Evolutionary conservation across 1,140 invertebrate genomes (phyloP).

Genomic region (Zeugodacus cucurbitae): DNA sequence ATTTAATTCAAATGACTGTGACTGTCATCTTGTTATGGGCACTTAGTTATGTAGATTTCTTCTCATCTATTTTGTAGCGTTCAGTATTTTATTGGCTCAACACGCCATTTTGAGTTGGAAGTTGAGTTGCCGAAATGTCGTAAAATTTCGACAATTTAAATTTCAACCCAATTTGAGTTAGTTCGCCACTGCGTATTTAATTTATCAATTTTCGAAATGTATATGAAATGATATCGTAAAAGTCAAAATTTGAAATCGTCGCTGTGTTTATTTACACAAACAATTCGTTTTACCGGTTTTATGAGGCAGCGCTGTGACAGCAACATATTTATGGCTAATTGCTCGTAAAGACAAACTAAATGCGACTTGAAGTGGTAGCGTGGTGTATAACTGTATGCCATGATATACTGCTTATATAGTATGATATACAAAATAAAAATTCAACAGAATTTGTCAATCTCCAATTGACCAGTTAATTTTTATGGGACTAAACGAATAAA

Average conservation of each 20-base stretch:
- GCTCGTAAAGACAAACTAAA: background rate
- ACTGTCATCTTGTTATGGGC: background rate
- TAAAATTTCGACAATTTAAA: background rate
- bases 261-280: background rate
- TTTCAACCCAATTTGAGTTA: background rate
- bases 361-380: too few species aligned
- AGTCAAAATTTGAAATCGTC: background rate
- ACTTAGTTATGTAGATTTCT: background rate
- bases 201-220: background rate
- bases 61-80: background rate
- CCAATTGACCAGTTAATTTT: too few species aligned
- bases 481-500: too few species aligned
- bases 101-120: background rate
- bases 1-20: background rate
- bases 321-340: background rate
- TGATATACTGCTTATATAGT: too few species aligned
- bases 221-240: background rate
- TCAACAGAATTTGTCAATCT: too few species aligned
- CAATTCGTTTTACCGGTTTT: background rate
- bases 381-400: too few species aligned
- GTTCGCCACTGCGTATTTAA: background rate
- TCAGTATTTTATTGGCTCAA: background rate
- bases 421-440: too few species aligned
- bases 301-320: background rate
- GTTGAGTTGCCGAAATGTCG: background rate